Evolutionary conservation across 2,888 invertebrate species (phyloP), one percentile per base, ranked within the genome.

Genomic region (Trachelus stipa): DNA sequence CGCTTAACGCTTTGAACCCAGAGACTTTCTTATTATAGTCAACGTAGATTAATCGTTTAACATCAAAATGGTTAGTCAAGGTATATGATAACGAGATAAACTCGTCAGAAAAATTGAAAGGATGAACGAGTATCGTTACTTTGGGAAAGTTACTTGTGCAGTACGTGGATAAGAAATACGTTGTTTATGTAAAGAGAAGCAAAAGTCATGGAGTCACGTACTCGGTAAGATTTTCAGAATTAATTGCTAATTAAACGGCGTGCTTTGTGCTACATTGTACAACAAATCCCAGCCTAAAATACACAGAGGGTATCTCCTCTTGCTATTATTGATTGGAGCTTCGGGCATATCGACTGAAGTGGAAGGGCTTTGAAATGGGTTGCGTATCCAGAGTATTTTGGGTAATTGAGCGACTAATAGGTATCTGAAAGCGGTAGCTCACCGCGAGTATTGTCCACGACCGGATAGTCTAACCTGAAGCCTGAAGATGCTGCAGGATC

Each of bases 371-470:
- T 77, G 81, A 75, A 79, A 77, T 73, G 82, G 73, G 75, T 34
- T 40, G 73, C 79, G 82, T 79, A 82, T 77, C 77, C 76, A 35
- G 79, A 77, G 76, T 81, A 77, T 77, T 79, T 77, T 79, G 77
- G 77, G 69, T 79, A 83, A 87, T 88, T 83, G 83, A 83, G 82
- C 84, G 84, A 79, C 82, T 85, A 85, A 87, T 85, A 81, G 83
- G 83, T 79, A 77, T 33, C 75, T 69, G 69, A 71, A 76, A 35
- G 33, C 68, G 71, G 76, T 75, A 71, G 35, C 74, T 74, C 30
- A 74, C 34, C 74, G 40, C 76, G 40, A 73, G 69, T 76, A 76
- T 80, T 77, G 76, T 77, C 73, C 75, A 79, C 76, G 71, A 34
- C 68, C 74, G 75, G 81, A 79, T 79, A 77, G 9, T 23, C 23